Evolutionary conservation across 2,797 vertebrate genomes (phyloP), one percentile per base, ranked within the genome.

Genomic region (Coregonus suidteri): DNA sequence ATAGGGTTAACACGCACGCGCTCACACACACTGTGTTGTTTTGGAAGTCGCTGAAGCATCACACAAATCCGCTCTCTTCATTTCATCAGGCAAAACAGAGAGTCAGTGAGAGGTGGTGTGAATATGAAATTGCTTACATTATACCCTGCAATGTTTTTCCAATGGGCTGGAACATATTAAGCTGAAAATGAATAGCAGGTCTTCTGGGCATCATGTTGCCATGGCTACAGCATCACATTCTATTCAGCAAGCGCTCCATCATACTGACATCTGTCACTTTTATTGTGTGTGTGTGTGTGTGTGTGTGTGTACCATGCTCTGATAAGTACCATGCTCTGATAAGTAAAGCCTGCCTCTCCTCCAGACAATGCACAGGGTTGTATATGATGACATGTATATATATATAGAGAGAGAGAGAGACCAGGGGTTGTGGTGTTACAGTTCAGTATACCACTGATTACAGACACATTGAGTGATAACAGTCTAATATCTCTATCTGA

Each of bases 111-210:
- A 83, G 86, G 81, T 72, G 75, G 82, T 77, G 88, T 76, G 87
- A 87, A 86, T 88, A 86, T 89, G 90, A 91, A 91, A 91, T 92
- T 92, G 90, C 91, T 90, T 91, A 92, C 91, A 92, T 92, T 93
- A 92, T 92, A 90, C 91, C 91, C 89, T 87, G 88, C 91, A 91
- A 90, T 93, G 91, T 93, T 94, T 93, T 92, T 91, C 91, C 91
- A 93, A 93, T 92, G 91, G 91, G 87, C 90, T 92, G 93, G 91
- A 93, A 93, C 93, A 90, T 91, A 93, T 94, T 93, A 93, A 93
- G 92, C 89, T 86, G 90, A 90, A 93, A 94, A 93, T 92, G 92
- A 94, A 94, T 93, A 90, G 92, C 90, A 83, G 90, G 91, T 92
- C 92, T 91, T 89, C 90, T 86, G 85, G 86, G 90, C 91, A 90